A percentile compares a stretch with the other conserved stretches of the same genome.
These are phyloP conservation scores for Eupleurogrammus muticus DNA, from an alignment of 2,797 vertebrate genomes.

Conservation along the genomic window DNA sequence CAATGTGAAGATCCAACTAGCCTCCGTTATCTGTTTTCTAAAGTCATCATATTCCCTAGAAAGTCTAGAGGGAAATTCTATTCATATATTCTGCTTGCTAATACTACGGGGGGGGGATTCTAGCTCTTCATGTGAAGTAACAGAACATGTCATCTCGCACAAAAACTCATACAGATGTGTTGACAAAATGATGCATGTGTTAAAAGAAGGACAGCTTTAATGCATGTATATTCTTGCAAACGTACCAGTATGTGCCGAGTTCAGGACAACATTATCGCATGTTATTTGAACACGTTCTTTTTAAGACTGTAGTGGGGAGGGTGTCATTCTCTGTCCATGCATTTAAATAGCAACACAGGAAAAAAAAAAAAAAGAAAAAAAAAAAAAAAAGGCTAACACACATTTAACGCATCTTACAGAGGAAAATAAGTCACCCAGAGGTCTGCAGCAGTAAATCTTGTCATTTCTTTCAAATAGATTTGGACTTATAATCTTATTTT, in stretches of 20 bases:
- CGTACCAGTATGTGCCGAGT: conserved; percentile 68
- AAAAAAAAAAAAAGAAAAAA: conserved; percentile 4
- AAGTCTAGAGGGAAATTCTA: conserved; percentile 1
- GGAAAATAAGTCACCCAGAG: conserved; percentile 77
- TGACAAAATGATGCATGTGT: conserved; percentile 70
- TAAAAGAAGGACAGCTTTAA: conserved; percentile 78
- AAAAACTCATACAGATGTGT: conserved; percentile 58
- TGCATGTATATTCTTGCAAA: conserved; percentile 63
- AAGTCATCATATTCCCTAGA: conserved; percentile 4
- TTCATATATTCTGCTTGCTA: not conserved
- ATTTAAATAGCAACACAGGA: conserved; percentile 78
- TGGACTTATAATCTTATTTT: conserved; percentile 73
- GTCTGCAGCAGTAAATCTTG: conserved; percentile 77
- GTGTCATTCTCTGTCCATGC: conserved; percentile 76
- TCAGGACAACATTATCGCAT: conserved; percentile 62
- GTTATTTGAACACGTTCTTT: conserved; percentile 34
- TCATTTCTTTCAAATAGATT: conserved; percentile 78
- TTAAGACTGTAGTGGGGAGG: conserved; percentile 74
- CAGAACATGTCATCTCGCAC: conserved; percentile 33
- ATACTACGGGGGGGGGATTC: not conserved
- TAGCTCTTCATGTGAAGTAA: conserved; percentile 7
- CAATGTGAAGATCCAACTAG: conserved; percentile 15
- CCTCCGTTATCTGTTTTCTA: not conserved
- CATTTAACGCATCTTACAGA: conserved; percentile 69
- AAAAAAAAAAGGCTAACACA: conserved; percentile 62